Base-by-base conservation (phyloP, 2,797 vertebrate genomes). In the Mycteria americana region DNA sequence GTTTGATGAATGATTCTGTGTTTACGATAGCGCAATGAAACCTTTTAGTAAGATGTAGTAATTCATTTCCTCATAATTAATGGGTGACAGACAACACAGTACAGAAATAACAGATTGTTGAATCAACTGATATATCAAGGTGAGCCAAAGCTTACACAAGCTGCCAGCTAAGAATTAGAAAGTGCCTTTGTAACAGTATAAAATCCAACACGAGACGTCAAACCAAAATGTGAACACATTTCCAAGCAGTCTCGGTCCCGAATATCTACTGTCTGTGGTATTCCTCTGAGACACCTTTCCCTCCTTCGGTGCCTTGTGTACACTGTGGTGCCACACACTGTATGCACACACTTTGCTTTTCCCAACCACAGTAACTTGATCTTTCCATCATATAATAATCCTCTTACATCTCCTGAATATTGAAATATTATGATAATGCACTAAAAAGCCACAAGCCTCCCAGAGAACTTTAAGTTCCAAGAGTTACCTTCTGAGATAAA, bases 1-100 rank as follows among this genome's bases (percentile, higher is more conserved):
- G 18, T 75, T 77, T 89, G 84, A 93, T 95, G 53, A 87, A 93
- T 93, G 30, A 86, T 75, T 74, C 60, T 88, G 67, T 87, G 48
- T 59, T 77, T 94, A 73, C 69, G 88, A 77, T 62, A 95, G 60
- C 1, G 3, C 16, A 85, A 73, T 77, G 48, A 94, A 90, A 63
- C 41, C 56, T 88, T 85, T 90, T 76, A 30, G 60, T 92, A 86
- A 84, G 51, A 85, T 63, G 64, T 16, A 76, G 79, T 33, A 85
- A 95, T 88, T 94, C 4, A 90, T 88, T 90, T 93, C 33, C 45
- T 69, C 37, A 35, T 89, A 85, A 80, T 50, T 92, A 90, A 86
- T n/a, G 50, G 56, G 27, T 68, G 62, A 88, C 56, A 85, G 65
- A 75, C 48, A 83, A 84, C 33, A 85, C 18, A 69, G 68, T 56